Conservation (phyloP, 2,797 vertebrate genomes). For the Neopelma chrysocephalum region DNA sequence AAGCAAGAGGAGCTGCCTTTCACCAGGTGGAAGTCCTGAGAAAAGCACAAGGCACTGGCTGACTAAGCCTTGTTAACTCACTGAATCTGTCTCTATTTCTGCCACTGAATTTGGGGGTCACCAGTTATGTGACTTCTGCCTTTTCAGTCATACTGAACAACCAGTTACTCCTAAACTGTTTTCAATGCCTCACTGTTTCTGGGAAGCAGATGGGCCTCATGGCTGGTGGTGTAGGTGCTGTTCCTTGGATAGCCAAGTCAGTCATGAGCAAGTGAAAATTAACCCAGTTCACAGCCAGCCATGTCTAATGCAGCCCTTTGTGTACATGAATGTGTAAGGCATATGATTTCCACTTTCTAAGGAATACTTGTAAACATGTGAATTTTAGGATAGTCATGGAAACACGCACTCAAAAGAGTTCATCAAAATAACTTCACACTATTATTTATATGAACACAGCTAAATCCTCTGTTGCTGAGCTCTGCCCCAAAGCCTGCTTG, state of each 20-base stretch:
- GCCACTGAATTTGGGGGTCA: background rate
- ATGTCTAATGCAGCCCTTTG: background rate
- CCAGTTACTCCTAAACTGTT: background rate
- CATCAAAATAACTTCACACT: background rate
- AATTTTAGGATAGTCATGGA: background rate
- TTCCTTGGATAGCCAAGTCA: background rate
- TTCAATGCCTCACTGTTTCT: background rate
- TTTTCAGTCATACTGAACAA: background rate
- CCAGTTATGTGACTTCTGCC: background rate
- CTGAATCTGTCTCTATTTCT: background rate
- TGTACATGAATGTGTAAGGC: background rate
- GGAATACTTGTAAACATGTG: background rate
- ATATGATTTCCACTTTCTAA: background rate
- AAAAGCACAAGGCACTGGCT: background rate
- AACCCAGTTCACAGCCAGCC: background rate
- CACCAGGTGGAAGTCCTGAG: background rate
- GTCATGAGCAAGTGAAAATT: background rate
- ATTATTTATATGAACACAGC: background rate
- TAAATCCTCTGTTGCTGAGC: background rate
- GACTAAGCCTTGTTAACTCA: background rate
- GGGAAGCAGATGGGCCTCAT: background rate
- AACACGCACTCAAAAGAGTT: background rate
- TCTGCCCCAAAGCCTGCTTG: background rate
- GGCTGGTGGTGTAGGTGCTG: accelerated
- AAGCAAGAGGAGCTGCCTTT: background rate